Evolutionary conservation across 2,797 vertebrate species (phyloP).

Genomic region (Melanotaenia maccullochi): DNA sequence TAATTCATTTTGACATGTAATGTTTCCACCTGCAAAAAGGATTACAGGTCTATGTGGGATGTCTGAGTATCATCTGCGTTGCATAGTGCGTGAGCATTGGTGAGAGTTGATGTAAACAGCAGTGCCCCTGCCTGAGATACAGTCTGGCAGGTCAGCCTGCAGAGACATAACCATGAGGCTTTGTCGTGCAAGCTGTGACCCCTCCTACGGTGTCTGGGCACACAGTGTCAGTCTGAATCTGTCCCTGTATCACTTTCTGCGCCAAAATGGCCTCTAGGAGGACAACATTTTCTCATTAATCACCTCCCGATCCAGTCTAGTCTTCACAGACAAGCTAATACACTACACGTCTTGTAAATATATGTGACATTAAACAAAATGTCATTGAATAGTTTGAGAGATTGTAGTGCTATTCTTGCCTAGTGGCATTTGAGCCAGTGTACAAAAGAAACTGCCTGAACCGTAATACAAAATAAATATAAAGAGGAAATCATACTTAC

Average conservation of each 20-base stretch:
- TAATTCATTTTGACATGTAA: slow-evolving; percentile 24
- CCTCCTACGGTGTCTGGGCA: slow-evolving; percentile 67
- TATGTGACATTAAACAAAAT: slow-evolving; percentile 19
- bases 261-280: slow-evolving; percentile 71
- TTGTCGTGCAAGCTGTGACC: slow-evolving; percentile 69
- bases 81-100: slow-evolving; percentile 34
- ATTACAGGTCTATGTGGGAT: slow-evolving; percentile 22
- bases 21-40: slow-evolving; percentile 43
- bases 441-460: background rate
- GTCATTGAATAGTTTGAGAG: slow-evolving; percentile 16
- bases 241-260: slow-evolving; percentile 62
- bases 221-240: slow-evolving; percentile 74
- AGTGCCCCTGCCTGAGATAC: slow-evolving; percentile 61
- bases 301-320: slow-evolving; percentile 30
- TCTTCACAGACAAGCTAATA: slow-evolving; percentile 11
- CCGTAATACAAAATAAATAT: background rate
- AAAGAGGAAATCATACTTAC: slow-evolving; percentile 81
- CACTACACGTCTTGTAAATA: slow-evolving; percentile 19
- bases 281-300: slow-evolving; percentile 65
- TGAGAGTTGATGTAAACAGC: slow-evolving; percentile 62
- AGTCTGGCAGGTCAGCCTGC: slow-evolving; percentile 73
- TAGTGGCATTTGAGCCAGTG: slow-evolving; percentile 1
- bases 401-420: background rate
- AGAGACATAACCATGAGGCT: slow-evolving; percentile 66
- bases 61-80: slow-evolving; percentile 47